Evolutionary conservation across 1,140 invertebrate genomes (phyloP), one percentile per base, ranked within the genome.

Genomic region (Apocrypta bakeri): DNA sequence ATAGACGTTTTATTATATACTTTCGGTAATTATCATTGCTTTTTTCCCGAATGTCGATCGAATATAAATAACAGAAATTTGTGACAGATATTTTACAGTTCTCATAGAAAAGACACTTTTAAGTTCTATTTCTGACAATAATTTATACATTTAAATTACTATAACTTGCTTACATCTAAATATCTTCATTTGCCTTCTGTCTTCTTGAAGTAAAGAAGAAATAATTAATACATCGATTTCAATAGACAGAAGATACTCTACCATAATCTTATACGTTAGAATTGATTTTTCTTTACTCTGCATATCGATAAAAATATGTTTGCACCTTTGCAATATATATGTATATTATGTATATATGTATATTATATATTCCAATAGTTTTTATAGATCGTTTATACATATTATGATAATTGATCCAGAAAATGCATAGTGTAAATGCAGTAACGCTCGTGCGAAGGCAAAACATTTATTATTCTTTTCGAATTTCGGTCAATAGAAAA

Each of bases 311-410:
- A 40, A 37, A 71, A 71, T 71, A 71, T 71, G 21, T 71, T 71
- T 29, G 33, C 69, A 71, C 69, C 69, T 1, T n/a, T 25, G 69
- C 69, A 56, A 17, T 77, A 27, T 73, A 77, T 68, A 56, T 40
- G 48, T 82, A 40, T n/a, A n/a, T n/a, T n/a, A n/a, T n/a, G n/a
- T n/a, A n/a, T 85, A 71, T 83, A 42, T 66, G 25, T 85, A 71
- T 80, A 42, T 66, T 76, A 84, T 69, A 29, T 63, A 25, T 66
- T 27, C 2, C n/a, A 66, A 7, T 27, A 66, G 12, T 1, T 17
- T 56, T 56, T 56, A 4, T n/a, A 56, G 48, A 56, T 56, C 48
- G n/a, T 56, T 56, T 56, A 56, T 56, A 56, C 63, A 66, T 66
- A 56, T 27, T 37, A 37, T 37, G 21, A 25, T 68, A 66, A 68